These are phyloP conservation scores for Passerina amoena DNA, from an alignment of 2,113 vertebrate species.

Conservation along the genomic window DNA sequence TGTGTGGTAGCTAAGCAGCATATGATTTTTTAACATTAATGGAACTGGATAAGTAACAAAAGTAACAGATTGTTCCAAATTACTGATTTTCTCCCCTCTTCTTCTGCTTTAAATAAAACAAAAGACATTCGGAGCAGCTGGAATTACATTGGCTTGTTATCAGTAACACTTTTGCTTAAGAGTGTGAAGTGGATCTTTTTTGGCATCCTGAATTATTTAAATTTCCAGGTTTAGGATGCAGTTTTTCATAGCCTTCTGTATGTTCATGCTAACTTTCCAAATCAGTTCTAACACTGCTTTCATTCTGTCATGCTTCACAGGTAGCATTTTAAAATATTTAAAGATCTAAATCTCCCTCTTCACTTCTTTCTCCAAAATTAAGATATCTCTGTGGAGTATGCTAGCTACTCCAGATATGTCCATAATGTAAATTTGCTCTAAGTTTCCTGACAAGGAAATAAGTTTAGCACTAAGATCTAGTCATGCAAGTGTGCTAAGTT, in stretches of 20 bases:
- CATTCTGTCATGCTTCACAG: neutral
- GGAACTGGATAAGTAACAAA: neutral
- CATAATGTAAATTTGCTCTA: constrained; percentile 30
- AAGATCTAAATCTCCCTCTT: neutral
- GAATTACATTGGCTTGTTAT: neutral
- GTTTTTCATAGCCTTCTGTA: neutral
- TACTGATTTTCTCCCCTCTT: neutral
- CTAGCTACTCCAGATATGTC: constrained; percentile 34
- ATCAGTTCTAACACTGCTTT: neutral
- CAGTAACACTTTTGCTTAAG: neutral
- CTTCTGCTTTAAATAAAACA: neutral
- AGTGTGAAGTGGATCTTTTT: neutral
- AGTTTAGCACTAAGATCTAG: neutral
- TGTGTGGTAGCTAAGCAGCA: neutral
- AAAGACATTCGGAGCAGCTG: neutral
- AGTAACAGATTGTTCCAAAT: neutral
- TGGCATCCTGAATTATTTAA: neutral
- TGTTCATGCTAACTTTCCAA: neutral
- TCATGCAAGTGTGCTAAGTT: neutral
- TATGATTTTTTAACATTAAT: neutral
- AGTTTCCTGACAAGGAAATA: constrained; percentile 12
- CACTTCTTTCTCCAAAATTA: constrained; percentile 12
- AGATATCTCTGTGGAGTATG: neutral
- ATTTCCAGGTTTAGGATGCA: neutral
- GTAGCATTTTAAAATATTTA: constrained; percentile 18